Conservation (phyloP, 2,888 invertebrate species). For the Nymphalis polychloros region DNA sequence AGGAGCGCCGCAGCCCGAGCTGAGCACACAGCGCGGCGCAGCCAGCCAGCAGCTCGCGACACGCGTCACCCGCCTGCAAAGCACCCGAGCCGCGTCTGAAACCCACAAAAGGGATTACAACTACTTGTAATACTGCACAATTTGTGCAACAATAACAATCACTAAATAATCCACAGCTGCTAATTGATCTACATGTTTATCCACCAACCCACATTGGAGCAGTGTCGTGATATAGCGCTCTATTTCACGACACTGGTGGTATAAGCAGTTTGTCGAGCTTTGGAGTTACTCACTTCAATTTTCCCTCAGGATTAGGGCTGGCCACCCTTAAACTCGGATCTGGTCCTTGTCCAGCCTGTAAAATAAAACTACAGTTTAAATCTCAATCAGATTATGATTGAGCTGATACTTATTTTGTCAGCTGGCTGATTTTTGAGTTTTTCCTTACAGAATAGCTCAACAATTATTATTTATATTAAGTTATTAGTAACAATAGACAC, state of each 20-base stretch:
- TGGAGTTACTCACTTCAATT: slow-evolving; percentile 60
- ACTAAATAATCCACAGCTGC: too few species aligned
- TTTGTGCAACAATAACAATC: too few species aligned
- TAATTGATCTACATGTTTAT: too few species aligned
- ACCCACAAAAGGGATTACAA: not conserved
- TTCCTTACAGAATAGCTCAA: too few species aligned
- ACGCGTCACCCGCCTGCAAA: slow-evolving; percentile 82
- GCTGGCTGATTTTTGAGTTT: not conserved
- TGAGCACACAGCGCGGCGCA: slow-evolving; percentile 91
- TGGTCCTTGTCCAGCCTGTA: slow-evolving; percentile 72
- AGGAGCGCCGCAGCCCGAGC: slow-evolving; percentile 90
- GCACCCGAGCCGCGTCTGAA: slow-evolving; percentile 46
- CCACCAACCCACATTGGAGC: too few species aligned
- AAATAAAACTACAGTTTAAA: slow-evolving; percentile 21
- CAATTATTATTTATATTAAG: too few species aligned
- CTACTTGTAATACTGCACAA: too few species aligned
- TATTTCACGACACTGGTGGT: too few species aligned
- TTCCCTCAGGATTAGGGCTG: slow-evolving; percentile 87
- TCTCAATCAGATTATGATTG: not conserved
- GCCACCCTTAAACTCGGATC: slow-evolving; percentile 82
- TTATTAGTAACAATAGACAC: not conserved
- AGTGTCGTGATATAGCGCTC: not conserved
- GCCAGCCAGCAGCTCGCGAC: slow-evolving; percentile 88
- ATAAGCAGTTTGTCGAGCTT: too few species aligned
- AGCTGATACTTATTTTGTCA: too few species aligned